Evolutionary conservation across 2,797 vertebrate species (phyloP), one percentile per base, ranked within the genome.

Genomic region (Malacoraja senta): DNA sequence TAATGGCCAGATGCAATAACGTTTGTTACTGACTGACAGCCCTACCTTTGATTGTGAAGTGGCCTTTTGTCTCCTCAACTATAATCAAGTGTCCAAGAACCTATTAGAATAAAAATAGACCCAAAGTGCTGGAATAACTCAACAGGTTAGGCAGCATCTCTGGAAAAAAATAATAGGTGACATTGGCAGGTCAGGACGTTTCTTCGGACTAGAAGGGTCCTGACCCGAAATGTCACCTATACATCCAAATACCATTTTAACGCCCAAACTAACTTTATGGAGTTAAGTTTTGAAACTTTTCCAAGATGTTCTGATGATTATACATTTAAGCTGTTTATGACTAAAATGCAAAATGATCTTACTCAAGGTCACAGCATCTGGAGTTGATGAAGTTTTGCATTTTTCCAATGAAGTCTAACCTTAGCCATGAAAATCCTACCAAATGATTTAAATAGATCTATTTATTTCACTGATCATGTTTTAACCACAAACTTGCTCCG

Each of bases 371-470:
- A 15, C 35, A 74, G 44, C 68, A 74, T 91, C 90, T 74, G 90
- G 68, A 44, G 72, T 13, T 53, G 65, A 74, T 91, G 35, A 38
- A 44, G 38, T 9, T 91, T 74, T 91, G 35, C 71, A 44, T 21
- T 26, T 72, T 91, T 65, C 35, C 68, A 91, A 29, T 71, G 38
- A 72, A 71, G 35, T 91, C 68, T 71, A 71, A 71, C 17, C 19
- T 19, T 7, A 74, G 90, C 35, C 90, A 76, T 71, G 15, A 26
- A 92, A 71, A 92, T 74, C 44, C 68, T 92, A 29, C 71, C 61
- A 74, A 92, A 17, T 92, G 71, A 92, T 92, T 76, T 92, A 58
- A 76, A 92, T 44, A 13, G 26, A 26, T 74, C 29, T 76, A 76
- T 92, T 84, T 26, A 83, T 44, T 76, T 92, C n/a, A 63, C 68